These are phyloP conservation scores for Zosterops japonicus DNA, from an alignment of 2,113 vertebrate genomes.

Conservation along the genomic window DNA sequence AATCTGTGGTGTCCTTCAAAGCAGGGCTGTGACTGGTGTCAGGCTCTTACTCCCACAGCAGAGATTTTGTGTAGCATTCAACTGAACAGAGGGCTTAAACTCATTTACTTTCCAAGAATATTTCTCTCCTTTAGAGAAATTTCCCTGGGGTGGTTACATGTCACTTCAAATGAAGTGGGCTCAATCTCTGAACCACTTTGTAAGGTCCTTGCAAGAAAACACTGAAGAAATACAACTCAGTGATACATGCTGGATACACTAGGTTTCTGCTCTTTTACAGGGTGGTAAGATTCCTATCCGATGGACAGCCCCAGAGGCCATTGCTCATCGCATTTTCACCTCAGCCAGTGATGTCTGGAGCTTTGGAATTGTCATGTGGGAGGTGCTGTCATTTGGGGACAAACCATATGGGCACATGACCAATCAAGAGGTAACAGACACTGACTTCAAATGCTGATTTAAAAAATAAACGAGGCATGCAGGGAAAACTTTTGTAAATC, in stretches of 20 bases:
- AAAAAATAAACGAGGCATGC: not conserved
- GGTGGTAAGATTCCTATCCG: constrained; percentile 81
- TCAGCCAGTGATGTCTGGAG: constrained; percentile 83
- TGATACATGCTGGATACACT: not conserved
- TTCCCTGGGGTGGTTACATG: not conserved
- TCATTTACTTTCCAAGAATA: not conserved
- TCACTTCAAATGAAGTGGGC: not conserved
- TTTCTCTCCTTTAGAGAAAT: not conserved
- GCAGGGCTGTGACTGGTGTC: not conserved
- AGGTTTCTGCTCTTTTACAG: constrained; percentile 34
- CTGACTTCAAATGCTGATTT: not conserved
- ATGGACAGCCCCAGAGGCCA: constrained; percentile 83
- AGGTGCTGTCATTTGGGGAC: constrained; percentile 82
- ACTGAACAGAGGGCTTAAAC: not conserved
- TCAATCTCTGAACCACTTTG: not conserved
- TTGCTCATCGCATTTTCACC: constrained; percentile 79
- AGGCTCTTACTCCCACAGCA: not conserved
- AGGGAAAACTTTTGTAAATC: not conserved
- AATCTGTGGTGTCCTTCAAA: not conserved
- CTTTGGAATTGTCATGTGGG: constrained; percentile 83
- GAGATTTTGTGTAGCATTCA: not conserved
- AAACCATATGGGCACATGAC: constrained; percentile 82
- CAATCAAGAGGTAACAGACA: constrained; percentile 79
- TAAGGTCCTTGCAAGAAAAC: not conserved
- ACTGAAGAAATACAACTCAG: not conserved